Base-by-base conservation (phyloP, 2,797 vertebrate species). In the Centroberyx gerrardi region DNA sequence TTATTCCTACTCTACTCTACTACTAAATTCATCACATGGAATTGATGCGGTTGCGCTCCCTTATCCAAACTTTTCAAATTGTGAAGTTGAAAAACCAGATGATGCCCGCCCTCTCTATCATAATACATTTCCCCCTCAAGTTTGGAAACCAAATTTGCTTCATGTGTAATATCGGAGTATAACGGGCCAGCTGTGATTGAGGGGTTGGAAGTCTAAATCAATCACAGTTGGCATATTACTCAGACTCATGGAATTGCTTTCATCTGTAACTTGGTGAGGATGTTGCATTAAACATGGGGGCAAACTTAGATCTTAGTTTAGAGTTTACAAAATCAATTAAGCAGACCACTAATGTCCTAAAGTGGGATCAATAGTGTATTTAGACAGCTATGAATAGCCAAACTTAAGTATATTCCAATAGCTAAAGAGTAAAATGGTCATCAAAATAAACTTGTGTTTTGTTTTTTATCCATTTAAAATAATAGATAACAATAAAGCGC, bases 11-110 rank as follows among this genome's bases (percentile, higher is more conserved):
- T 79, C 18, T 51, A 58, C n/a, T n/a, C n/a, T n/a, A n/a, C n/a
- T n/a, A n/a, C n/a, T 60, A 69, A 74, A 78, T 81, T 71, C 75
- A 80, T 79, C 76, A 69, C 0, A 68, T 58, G 53, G 10, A 62
- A 40, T 63, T 6, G 31, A 27, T 64, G 59, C 2, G 14, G 17
- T 60, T 59, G 28, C 68, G 9, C 51, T 68, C 17, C 18, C 31
- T 73, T 60, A 81, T 92, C 76, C 68, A 74, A 90, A 75, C 69
- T 87, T 91, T 88, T 80, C 53, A 74, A 80, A 88, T 86, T n/a
- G 69, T 33, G 40, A 62, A 69, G 48, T 27, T 52, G 59, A 59
- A 79, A 68, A 79, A 58, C 69, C 88, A 90, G 90, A 90, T 87
- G 88, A 91, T 77, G 76, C 82, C 74, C 73, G 1, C 46, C 22